A percentile compares a stretch with the other conserved stretches of the same genome.
Evolutionary conservation across 2,113 vertebrate species (phyloP).

Genomic region (Entelurus aequoreus): DNA sequence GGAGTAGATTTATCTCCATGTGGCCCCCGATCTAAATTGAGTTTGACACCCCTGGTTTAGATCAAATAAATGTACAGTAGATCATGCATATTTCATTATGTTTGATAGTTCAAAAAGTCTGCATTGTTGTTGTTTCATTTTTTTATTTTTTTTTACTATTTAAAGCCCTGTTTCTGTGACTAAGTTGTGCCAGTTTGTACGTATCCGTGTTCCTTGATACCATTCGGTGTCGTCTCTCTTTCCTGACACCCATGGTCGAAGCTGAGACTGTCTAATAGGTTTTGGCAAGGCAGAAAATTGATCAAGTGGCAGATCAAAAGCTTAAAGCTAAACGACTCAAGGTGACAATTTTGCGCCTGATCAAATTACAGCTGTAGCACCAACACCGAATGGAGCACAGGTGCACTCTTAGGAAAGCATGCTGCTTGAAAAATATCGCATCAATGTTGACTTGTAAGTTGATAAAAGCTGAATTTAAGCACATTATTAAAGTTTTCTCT

Average conservation of each 20-base stretch:
- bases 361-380: constrained; percentile 29
- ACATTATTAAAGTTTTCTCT: background rate
- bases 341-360: constrained; percentile 39
- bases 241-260: constrained; percentile 33
- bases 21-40: too few species aligned
- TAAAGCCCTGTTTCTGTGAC: background rate
- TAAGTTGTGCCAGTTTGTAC: constrained; percentile 22
- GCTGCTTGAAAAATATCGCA: background rate
- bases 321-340: constrained; percentile 24
- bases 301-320: constrained; percentile 55
- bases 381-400: constrained; percentile 1
- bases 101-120: too few species aligned
- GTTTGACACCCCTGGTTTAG: too few species aligned
- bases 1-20: too few species aligned
- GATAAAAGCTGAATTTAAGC: background rate
- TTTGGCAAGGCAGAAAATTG: constrained; percentile 63
- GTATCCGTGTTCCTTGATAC: constrained; percentile 38
- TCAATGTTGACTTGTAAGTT: background rate
- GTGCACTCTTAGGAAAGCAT: constrained; percentile 14
- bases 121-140: too few species aligned
- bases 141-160: too few species aligned
- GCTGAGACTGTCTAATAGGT: constrained; percentile 50
- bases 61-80: too few species aligned
- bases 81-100: too few species aligned
- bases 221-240: constrained; percentile 15